Conservation (phyloP, 2,113 vertebrate species). For the Silurus meridionalis region DNA sequence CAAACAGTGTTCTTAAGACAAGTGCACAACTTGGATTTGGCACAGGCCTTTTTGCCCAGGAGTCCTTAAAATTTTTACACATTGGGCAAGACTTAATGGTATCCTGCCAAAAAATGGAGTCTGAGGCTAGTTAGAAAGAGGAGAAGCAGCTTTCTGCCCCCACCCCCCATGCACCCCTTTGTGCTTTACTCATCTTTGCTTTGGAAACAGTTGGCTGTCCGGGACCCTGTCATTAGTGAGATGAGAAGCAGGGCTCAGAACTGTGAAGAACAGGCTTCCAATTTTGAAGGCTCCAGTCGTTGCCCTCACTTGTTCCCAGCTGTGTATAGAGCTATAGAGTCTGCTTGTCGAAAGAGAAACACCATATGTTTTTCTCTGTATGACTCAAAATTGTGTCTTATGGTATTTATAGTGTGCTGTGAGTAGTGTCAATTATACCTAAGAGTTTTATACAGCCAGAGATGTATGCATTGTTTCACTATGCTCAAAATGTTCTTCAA, state of each 20-base stretch:
- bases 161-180: slow-evolving; percentile 25
- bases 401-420: slow-evolving; percentile 31
- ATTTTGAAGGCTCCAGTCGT: slow-evolving; percentile 37
- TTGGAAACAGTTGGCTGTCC: slow-evolving; percentile 60
- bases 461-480: neutral
- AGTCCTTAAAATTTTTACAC: slow-evolving; percentile 31
- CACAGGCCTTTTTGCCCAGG: slow-evolving; percentile 5
- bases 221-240: slow-evolving; percentile 71
- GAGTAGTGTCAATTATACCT: slow-evolving; percentile 19
- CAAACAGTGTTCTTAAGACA: neutral
- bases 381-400: slow-evolving; percentile 29
- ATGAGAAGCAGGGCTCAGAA: slow-evolving; percentile 59
- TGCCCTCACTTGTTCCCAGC: slow-evolving; percentile 59
- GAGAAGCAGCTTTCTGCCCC: slow-evolving; percentile 18
- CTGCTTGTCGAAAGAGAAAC: slow-evolving; percentile 51
- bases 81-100: slow-evolving; percentile 44
- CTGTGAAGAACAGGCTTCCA: slow-evolving; percentile 48
- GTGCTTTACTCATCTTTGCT: slow-evolving; percentile 54
- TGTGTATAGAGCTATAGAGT: slow-evolving; percentile 50
- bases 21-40: slow-evolving; percentile 15
- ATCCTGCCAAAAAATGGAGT: slow-evolving; percentile 49
- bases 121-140: slow-evolving; percentile 49
- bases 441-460: neutral
- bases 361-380: slow-evolving; percentile 32
- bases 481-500: neutral